Conservation (phyloP, 1,140 invertebrate genomes). For the Hycleus phaleratus region DNA sequence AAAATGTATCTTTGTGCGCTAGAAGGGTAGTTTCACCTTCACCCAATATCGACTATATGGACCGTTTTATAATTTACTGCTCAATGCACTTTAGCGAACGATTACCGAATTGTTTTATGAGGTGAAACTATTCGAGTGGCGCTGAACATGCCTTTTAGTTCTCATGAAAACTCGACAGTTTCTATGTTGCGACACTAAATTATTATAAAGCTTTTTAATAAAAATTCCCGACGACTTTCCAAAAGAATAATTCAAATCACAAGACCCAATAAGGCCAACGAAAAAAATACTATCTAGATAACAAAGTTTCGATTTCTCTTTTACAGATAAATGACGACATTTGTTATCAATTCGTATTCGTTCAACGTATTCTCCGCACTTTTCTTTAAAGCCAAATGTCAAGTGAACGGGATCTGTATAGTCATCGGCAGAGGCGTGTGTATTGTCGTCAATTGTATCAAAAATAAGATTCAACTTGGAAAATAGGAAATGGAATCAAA, state of each 20-base stretch:
- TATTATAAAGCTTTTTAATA: too few relatives aligned
- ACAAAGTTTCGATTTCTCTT: too few relatives aligned
- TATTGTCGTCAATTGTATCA: constrained; percentile 13
- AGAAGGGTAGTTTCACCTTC: not conserved
- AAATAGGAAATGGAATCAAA: constrained; percentile 12
- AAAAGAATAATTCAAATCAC: not conserved
- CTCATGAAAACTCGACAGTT: too few relatives aligned
- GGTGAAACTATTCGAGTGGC: too few relatives aligned
- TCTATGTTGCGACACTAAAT: too few relatives aligned
- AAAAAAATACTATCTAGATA: constrained; percentile 3
- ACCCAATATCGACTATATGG: not conserved
- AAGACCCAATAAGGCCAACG: constrained; percentile 6
- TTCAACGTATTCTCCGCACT: constrained; percentile 15
- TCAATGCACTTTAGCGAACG: too few relatives aligned
- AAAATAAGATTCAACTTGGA: constrained; percentile 10
- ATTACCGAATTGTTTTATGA: too few relatives aligned
- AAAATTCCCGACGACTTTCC: not conserved
- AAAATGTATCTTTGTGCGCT: too few relatives aligned
- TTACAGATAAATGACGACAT: constrained; percentile 17
- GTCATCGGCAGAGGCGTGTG: constrained; percentile 10
- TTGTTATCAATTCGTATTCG: constrained; percentile 21
- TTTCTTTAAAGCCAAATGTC: constrained; percentile 2
- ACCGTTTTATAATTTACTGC: not conserved
- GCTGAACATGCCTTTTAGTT: too few relatives aligned
- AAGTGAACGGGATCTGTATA: constrained; percentile 15